Evolutionary conservation across 2,113 vertebrate genomes (phyloP).

Genomic region (Ibidorhyncha struthersii): DNA sequence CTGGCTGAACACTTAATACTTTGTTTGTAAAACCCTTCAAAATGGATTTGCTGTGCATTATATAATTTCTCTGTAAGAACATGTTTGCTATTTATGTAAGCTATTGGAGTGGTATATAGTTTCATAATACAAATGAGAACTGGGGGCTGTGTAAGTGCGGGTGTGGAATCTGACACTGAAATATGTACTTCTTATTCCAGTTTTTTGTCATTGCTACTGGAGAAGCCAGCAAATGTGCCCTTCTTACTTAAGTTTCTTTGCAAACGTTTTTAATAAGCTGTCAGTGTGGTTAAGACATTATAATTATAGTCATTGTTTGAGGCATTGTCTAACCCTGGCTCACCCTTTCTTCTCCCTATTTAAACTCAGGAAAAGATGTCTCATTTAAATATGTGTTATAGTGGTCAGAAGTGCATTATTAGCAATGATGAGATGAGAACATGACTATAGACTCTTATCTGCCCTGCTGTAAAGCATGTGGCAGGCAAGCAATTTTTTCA

Average conservation of each 20-base stretch:
- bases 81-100: not conserved
- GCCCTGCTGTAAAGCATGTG: not conserved
- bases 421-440: conserved; percentile 37
- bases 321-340: conserved; percentile 8
- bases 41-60: not conserved
- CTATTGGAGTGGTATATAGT: not conserved
- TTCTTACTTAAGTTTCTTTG: conserved; percentile 34
- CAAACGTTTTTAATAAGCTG: conserved; percentile 43
- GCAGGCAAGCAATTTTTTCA: conserved; percentile 16
- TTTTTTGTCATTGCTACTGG: not conserved
- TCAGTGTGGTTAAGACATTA: conserved; percentile 5
- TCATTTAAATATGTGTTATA: conserved; percentile 26
- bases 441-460: not conserved
- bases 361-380: conserved; percentile 31
- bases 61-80: not conserved
- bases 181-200: not conserved
- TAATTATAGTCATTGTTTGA: conserved; percentile 37
- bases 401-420: conserved; percentile 35
- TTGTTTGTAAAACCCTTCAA: not conserved
- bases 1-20: not conserved
- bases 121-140: not conserved
- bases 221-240: not conserved
- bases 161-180: not conserved
- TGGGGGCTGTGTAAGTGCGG: not conserved
- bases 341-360: conserved; percentile 24